These are phyloP conservation scores for Nasonia vitripennis DNA, from an alignment of 1,140 invertebrate species.

Conservation along the genomic window DNA sequence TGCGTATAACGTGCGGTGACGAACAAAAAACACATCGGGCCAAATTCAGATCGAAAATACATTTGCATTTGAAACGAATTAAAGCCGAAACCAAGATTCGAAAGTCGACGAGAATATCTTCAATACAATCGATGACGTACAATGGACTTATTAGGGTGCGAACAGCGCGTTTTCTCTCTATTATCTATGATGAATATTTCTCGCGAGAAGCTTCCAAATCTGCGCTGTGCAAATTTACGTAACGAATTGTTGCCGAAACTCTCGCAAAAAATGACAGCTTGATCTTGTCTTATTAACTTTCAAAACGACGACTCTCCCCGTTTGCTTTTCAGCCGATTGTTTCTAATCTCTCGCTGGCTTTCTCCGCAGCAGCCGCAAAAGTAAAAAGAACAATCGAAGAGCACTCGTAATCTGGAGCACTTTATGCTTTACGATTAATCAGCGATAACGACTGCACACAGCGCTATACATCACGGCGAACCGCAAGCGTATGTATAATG, in stretches of 20 bases:
- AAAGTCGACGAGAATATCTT: background rate
- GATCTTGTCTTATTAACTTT: background rate
- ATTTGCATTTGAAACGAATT: no score
- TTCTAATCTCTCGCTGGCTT: background rate
- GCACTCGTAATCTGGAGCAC: no score
- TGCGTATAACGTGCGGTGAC: no score
- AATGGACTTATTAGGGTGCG: background rate
- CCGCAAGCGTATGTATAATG: background rate
- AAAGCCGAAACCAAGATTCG: background rate
- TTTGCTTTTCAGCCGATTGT: no score
- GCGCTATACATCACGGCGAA: background rate
- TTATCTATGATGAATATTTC: no score
- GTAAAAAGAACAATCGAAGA: no score
- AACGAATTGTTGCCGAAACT: background rate
- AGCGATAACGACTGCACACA: background rate
- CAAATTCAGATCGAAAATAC: no score
- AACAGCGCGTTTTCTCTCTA: background rate
- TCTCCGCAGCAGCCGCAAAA: background rate
- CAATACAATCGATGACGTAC: background rate
- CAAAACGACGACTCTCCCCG: no score
- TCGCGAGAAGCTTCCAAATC: background rate
- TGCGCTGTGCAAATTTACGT: background rate
- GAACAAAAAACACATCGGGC: no score
- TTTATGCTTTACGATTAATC: no score
- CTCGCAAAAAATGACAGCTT: background rate